Conservation (phyloP, 1,140 invertebrate genomes). For the Elysia chlorotica region DNA sequence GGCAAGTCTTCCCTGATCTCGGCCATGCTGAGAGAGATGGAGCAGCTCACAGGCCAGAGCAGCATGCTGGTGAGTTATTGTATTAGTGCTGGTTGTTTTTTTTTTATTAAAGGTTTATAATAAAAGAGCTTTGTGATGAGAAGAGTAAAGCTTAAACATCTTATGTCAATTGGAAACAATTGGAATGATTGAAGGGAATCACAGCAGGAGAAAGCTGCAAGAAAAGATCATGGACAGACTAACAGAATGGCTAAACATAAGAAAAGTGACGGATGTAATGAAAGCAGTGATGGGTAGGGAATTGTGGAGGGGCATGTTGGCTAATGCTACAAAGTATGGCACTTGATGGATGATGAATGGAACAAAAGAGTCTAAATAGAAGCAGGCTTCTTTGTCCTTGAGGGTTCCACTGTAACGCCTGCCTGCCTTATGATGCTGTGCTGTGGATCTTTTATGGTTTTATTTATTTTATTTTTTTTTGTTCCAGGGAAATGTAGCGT, state of each 20-base stretch:
- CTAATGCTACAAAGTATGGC: background rate
- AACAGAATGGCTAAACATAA: too few species aligned
- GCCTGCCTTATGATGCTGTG: background rate
- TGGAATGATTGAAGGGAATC: background rate
- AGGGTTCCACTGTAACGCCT: background rate
- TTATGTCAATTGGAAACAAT: background rate
- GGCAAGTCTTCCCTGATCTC: constrained; percentile 5
- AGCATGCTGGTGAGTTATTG: background rate
- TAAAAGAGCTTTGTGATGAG: background rate
- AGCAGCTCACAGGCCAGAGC: constrained; percentile 1
- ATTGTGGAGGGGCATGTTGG: too few species aligned
- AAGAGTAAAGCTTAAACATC: background rate
- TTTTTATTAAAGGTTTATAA: background rate
- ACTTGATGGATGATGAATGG: constrained; percentile 1
- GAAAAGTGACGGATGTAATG: too few species aligned
- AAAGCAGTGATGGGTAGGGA: too few species aligned
- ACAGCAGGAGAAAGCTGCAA: too few species aligned
- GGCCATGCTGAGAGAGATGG: constrained; percentile 11
- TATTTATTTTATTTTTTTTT: constrained; percentile 11
- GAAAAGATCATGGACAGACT: too few species aligned
- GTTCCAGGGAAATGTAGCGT: constrained; percentile 66
- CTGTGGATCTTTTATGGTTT: background rate
- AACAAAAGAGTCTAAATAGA: background rate
- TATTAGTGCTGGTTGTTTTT: background rate
- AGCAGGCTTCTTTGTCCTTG: background rate